Evolutionary conservation across 1,140 invertebrate genomes (phyloP).

Genomic region (Lepidurus packardi): DNA sequence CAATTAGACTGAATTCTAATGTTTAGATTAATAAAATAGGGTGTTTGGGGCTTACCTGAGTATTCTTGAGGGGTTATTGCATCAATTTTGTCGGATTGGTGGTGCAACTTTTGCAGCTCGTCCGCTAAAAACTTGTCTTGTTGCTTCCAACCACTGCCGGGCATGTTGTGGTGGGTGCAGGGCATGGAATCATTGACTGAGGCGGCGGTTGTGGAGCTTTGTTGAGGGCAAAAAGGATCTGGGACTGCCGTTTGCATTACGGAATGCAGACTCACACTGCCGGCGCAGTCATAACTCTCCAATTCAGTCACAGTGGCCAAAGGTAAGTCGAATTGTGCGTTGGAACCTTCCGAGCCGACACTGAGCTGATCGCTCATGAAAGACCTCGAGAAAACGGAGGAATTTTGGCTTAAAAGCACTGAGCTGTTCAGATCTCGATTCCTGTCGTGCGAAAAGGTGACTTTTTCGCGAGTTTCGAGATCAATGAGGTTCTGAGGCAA

Average conservation of each 20-base stretch:
- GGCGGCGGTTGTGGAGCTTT: constrained; percentile 50
- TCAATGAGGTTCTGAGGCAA: constrained; percentile 10
- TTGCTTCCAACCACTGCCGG: constrained; percentile 61
- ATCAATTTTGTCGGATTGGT: constrained; percentile 31
- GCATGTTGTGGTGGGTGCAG: constrained; percentile 52
- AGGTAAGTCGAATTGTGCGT: constrained; percentile 44
- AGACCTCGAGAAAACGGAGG: constrained; percentile 31
- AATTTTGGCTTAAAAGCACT: constrained; percentile 31
- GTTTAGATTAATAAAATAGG: background rate
- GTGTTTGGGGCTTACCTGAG: background rate
- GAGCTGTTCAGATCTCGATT: constrained; percentile 38
- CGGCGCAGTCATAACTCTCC: constrained; percentile 62
- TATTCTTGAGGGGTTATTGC: constrained; percentile 20
- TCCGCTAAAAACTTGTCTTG: constrained; percentile 62
- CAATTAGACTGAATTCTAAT: constrained; percentile 32
- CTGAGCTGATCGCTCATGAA: constrained; percentile 33
- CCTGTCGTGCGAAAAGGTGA: constrained; percentile 46
- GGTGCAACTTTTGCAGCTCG: constrained; percentile 53
- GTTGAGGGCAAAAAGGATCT: constrained; percentile 56
- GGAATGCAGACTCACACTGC: constrained; percentile 58
- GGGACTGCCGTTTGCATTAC: constrained; percentile 69
- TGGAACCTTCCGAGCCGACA: constrained; percentile 25
- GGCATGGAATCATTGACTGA: too few relatives aligned
- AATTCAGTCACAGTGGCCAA: constrained; percentile 50
- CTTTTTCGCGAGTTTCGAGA: constrained; percentile 5